Evolutionary conservation across 2,797 vertebrate genomes (phyloP).

Genomic region (Mastacembelus armatus): DNA sequence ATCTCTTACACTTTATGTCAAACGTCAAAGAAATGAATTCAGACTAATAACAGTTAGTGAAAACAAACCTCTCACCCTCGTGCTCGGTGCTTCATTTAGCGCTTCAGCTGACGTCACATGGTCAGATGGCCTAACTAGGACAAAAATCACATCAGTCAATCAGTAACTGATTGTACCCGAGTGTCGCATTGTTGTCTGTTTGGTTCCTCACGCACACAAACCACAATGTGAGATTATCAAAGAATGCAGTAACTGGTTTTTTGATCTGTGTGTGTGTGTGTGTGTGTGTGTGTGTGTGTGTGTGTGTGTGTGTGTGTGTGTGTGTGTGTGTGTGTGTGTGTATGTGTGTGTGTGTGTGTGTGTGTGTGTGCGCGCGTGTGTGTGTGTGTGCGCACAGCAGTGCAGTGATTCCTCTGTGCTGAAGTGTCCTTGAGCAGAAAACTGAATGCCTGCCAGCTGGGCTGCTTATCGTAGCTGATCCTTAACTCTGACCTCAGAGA

Average conservation of each 20-base stretch:
- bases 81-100: no score
- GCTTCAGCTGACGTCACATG: no score
- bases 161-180: neutral
- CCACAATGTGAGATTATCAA: constrained; percentile 26
- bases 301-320: constrained; percentile 10
- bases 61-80: no score
- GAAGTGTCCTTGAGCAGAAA: constrained; percentile 1
- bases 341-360: constrained; percentile 12
- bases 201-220: constrained; percentile 12
- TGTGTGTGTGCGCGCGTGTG: constrained; percentile 7
- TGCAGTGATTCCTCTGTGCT: neutral
- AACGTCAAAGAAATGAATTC: no score
- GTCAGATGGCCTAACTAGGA: no score
- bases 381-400: constrained; percentile 6
- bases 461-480: neutral
- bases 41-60: no score
- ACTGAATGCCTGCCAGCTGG: neutral
- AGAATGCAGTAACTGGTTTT: constrained; percentile 3
- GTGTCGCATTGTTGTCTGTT: constrained; percentile 22
- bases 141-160: no score
- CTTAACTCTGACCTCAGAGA: constrained; percentile 1
- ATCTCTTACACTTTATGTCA: no score
- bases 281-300: constrained; percentile 6
- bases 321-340: constrained; percentile 9
- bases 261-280: constrained; percentile 6